Evolutionary conservation across 2,113 vertebrate species (phyloP), one percentile per base, ranked within the genome.

Genomic region (Upupa epops): DNA sequence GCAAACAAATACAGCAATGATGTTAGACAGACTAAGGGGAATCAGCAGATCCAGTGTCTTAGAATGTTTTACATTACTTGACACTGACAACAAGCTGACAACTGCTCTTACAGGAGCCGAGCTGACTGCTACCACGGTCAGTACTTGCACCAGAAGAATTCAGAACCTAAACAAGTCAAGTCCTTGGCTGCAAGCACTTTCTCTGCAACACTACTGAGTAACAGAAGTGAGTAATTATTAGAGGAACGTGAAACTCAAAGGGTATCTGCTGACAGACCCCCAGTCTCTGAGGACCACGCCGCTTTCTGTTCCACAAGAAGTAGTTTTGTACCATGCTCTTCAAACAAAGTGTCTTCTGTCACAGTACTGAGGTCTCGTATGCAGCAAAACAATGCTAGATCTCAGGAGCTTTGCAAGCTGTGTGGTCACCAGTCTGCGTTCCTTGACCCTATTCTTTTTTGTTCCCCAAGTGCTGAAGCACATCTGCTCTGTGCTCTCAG

Each of bases 1-100:
- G 34, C 48, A 74, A 42, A 40, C 52, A 26, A 3, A 26, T 12
- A n/a, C 3, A 8, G 15, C 18, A 64, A 37, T 0, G 0, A 28
- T 29, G 48, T 66, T 86, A 68, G 83, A 54, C 22, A 66, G 34
- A 77, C 3, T 66, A 37, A 77, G 8, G 6, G 21, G 19, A 80
- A 28, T 25, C 8, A 12, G 42, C 13, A 73, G 48, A 46, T 83
- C 20, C 84, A 29, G 9, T 28, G 31, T 28, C 61, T 14, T 31
- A 76, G n/a, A 84, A 11, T 42, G 81, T 52, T 88, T 72, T 24
- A 68, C 22, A 68, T 83, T 69, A 89, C 77, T 81, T 86, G 22
- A 65, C 40, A 49, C 21, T 40, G 19, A 49, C 80, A 83, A 88
- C 52, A 29, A 77, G 79, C 8, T 0, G 37, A 46, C 54, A 42